Evolutionary conservation across 2,888 invertebrate species (phyloP).

Genomic region (Hydropsyche betteni): DNA sequence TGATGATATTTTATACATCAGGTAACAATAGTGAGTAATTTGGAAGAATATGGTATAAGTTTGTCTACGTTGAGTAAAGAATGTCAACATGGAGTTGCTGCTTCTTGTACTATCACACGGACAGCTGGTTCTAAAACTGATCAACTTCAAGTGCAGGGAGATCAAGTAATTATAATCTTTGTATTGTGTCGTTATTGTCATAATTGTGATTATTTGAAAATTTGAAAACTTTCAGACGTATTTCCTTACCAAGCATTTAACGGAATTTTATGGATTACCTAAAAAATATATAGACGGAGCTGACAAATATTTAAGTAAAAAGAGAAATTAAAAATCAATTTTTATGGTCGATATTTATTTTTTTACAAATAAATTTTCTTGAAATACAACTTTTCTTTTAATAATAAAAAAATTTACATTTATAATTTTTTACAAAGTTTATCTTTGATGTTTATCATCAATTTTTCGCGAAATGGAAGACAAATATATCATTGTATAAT

Average conservation of each 20-base stretch:
- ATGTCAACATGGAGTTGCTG: constrained; percentile 87
- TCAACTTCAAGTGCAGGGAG: constrained; percentile 89
- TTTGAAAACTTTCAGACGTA: constrained; percentile 59
- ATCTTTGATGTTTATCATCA: too few species aligned
- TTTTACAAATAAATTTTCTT: background rate
- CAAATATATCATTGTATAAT: too few species aligned
- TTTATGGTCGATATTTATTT: background rate
- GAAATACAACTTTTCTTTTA: too few species aligned
- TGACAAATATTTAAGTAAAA: constrained; percentile 75
- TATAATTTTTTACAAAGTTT: too few species aligned
- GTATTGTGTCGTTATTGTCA: constrained; percentile 52
- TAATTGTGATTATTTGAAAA: constrained; percentile 8
- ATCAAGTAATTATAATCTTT: constrained; percentile 72
- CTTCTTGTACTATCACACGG: constrained; percentile 83
- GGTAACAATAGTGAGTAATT: constrained; percentile 89
- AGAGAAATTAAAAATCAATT: constrained; percentile 63
- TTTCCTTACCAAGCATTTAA: constrained; percentile 64
- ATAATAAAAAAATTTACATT: too few species aligned
- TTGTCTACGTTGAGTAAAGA: constrained; percentile 80
- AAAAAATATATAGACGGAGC: constrained; percentile 79
- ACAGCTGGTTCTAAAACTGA: constrained; percentile 76
- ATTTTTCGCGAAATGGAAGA: too few species aligned
- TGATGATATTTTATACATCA: constrained; percentile 55
- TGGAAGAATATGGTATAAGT: constrained; percentile 87
- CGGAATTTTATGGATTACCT: constrained; percentile 81